Evolutionary conservation across 2,888 invertebrate genomes (phyloP), one percentile per base, ranked within the genome.

Genomic region (Cerastoderma edule): DNA sequence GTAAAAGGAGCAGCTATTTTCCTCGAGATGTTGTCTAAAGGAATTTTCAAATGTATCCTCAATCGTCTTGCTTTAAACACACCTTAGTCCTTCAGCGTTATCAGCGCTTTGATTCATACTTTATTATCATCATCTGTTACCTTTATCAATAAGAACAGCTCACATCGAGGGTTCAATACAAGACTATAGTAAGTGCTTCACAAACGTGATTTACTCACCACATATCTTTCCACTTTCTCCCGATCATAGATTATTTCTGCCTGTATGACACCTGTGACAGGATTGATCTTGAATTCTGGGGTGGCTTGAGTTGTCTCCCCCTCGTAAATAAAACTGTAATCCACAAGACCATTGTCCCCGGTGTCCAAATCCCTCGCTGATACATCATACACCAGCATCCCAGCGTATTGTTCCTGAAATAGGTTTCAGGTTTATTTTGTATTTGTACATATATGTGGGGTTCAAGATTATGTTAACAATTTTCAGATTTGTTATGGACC

Each of bases 341-440:
- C 96, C 0, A 98, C 94, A 67, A 95, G 94, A 0, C 97, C 97
- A 92, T 97, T 97, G 83, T 96, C 96, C 0, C 97, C 97, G 0
- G 94, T 94, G 90, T 98, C 97, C 83, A 95, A 95, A 90, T 98
- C 98, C 0, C 94, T 94, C 0, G 98, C 98, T 89, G 95, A 95
- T 0, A 97, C 96, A 0, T 96, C 96, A 90, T 97, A 95, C 77
- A 98, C 86, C 33, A 87, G 50, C 89, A 89, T 87, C 6, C 91
- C 90, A n/a, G 80, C 72, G 77, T 90, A 89, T 71, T 89, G 88
- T 67, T 87, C 86, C 89, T 89, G 75, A 27, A 78, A 69, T 27
- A 63, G 56, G 13, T 28, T n/a, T 10, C 10, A 16, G 22, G 10
- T 10, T 44, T 13, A 10, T 44, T 13, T 44, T 44, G 10, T 44